A percentile compares a stretch with the other conserved stretches of the same genome.
Evolutionary conservation across 2,113 vertebrate genomes (phyloP).

Genomic region (Megalops atlanticus): DNA sequence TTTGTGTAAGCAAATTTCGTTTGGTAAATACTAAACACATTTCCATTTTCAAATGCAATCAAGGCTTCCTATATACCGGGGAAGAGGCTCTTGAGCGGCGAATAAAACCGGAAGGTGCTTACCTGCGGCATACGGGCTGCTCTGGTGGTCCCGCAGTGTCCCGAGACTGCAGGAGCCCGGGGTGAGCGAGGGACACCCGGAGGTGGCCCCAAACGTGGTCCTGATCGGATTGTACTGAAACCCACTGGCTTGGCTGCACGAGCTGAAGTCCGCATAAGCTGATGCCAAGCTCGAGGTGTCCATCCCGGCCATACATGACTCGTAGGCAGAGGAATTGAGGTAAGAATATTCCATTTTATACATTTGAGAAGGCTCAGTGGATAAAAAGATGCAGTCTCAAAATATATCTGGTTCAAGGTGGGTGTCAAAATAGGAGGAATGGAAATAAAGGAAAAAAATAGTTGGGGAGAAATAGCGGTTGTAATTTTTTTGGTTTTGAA

Average conservation of each 20-base stretch:
- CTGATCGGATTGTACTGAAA: slow-evolving; percentile 95
- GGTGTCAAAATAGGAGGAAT: slow-evolving; percentile 34
- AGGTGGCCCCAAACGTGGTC: slow-evolving; percentile 85
- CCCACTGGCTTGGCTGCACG: slow-evolving; percentile 86
- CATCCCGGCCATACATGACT: slow-evolving; percentile 96
- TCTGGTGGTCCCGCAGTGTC: slow-evolving; percentile 98
- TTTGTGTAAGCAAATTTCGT: slow-evolving; percentile 99
- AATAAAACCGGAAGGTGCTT: slow-evolving; percentile 79
- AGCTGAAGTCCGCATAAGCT: slow-evolving; percentile 89
- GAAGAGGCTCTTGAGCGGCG: slow-evolving; percentile 71
- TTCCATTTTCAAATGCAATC: slow-evolving; percentile 99
- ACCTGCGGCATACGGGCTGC: slow-evolving; percentile 99
- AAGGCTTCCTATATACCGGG: slow-evolving; percentile 90
- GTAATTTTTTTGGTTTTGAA: slow-evolving; percentile 66
- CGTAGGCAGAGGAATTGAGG: slow-evolving; percentile 88
- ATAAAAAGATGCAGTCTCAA: slow-evolving; percentile 60
- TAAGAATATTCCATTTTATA: slow-evolving; percentile 96
- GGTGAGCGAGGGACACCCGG: slow-evolving; percentile 83
- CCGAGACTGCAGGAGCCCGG: slow-evolving; percentile 90
- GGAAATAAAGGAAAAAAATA: slow-evolving; percentile 40
- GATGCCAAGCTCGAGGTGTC: slow-evolving; percentile 84
- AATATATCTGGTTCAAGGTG: slow-evolving; percentile 34
- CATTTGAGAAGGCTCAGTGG: slow-evolving; percentile 98
- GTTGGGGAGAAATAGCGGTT: slow-evolving; percentile 67
- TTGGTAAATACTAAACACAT: slow-evolving; percentile 99